A percentile compares a stretch with the other conserved stretches of the same genome.
phyloP scores from a whole-genome alignment of 2,888 invertebrate genomes.

The Crepidodera aurea region DNA sequence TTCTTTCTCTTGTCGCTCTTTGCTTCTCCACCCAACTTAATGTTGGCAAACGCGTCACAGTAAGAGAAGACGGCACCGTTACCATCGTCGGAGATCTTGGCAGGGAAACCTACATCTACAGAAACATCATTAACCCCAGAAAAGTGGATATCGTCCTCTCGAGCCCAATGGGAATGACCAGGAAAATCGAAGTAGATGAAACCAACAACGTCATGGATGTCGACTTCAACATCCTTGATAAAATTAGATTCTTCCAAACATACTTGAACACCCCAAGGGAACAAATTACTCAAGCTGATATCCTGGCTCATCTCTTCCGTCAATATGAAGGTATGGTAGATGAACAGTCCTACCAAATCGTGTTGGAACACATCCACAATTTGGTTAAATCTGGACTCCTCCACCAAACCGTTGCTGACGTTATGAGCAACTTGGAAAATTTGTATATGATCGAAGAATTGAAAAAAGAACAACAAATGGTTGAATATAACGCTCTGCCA shows the following conservation, averaged over 20 bases:
- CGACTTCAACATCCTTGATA: not conserved
- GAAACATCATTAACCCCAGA: conserved; percentile 14
- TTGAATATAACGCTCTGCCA: not conserved
- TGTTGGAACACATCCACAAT: not conserved
- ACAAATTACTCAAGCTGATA: conserved; percentile 8
- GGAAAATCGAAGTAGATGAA: conserved; percentile 36
- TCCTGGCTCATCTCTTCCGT: not conserved
- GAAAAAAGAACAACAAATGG: not conserved
- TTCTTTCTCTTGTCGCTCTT: conserved; percentile 2
- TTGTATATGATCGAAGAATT: not conserved
- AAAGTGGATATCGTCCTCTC: conserved; percentile 32
- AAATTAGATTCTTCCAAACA: not conserved
- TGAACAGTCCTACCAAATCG: not conserved
- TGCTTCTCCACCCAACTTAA: not conserved
- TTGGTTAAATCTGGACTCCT: not conserved
- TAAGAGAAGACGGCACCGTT: conserved; percentile 41
- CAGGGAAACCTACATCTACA: conserved; percentile 31
- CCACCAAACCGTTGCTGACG: not conserved
- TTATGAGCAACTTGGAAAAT: not conserved
- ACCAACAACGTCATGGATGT: conserved; percentile 3
- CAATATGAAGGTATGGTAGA: conserved; percentile 2
- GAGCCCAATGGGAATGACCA: conserved; percentile 32
- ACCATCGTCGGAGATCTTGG: conserved; percentile 30
- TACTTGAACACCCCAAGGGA: not conserved
- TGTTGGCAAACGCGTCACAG: conserved; percentile 23